phyloP scores from a whole-genome alignment of 1,140 invertebrate genomes.

The Orussus abietinus region DNA sequence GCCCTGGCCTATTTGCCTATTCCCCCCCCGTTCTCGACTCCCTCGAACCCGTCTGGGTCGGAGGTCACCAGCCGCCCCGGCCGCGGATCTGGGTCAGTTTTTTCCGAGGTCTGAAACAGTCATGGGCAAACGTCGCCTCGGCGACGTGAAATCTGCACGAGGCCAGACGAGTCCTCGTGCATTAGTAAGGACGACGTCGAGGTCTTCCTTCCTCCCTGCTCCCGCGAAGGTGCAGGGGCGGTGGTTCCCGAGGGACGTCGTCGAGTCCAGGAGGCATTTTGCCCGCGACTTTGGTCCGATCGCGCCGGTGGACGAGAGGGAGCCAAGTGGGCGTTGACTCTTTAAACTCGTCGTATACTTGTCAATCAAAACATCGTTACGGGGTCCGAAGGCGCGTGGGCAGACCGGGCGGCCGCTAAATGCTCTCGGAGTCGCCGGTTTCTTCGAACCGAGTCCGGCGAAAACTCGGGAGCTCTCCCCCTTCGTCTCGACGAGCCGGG shows the following conservation, averaged over 20 bases:
- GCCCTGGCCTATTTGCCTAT: slow-evolving; percentile 33
- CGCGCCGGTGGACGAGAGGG: slow-evolving; percentile 19
- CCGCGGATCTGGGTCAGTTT: slow-evolving; percentile 9
- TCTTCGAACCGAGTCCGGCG: slow-evolving; percentile 4
- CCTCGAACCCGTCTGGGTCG: not conserved
- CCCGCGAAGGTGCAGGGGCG: too few relatives aligned
- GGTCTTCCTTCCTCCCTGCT: not conserved
- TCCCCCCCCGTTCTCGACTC: slow-evolving; percentile 1
- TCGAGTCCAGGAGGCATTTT: too few relatives aligned
- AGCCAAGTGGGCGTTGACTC: slow-evolving; percentile 31
- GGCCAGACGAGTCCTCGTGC: slow-evolving; percentile 4
- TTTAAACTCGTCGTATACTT: slow-evolving; percentile 35
- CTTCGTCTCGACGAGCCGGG: slow-evolving; percentile 5
- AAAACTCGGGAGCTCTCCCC: slow-evolving; percentile 20
- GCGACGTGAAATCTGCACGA: too few relatives aligned
- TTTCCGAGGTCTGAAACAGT: slow-evolving; percentile 6
- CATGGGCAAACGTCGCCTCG: too few relatives aligned
- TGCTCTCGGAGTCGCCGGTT: slow-evolving; percentile 18
- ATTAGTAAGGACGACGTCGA: not conserved
- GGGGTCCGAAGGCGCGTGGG: slow-evolving; percentile 30
- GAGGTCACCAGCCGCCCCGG: not conserved
- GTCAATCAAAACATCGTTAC: slow-evolving; percentile 42
- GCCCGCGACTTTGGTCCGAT: too few relatives aligned
- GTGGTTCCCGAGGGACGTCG: too few relatives aligned
- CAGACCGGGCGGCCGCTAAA: slow-evolving; percentile 4